phyloP scores from a whole-genome alignment of 2,888 invertebrate genomes.

The Mythimna vitellina region DNA sequence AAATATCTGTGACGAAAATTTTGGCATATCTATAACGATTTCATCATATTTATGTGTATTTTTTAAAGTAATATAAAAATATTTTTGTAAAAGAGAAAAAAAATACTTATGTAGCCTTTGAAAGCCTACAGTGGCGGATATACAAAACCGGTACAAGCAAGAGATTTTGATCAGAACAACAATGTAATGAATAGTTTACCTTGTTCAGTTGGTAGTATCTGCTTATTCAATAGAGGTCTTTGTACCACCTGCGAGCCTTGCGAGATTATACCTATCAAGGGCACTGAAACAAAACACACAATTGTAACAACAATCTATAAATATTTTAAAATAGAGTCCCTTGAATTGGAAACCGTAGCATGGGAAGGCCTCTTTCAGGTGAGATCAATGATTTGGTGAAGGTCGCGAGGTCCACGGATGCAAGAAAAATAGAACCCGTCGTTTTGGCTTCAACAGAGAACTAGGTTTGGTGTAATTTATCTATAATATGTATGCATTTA shows the following conservation, averaged over 20 bases:
- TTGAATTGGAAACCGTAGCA: too few relatives aligned
- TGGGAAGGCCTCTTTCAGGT: too few relatives aligned
- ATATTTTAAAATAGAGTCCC: neutral
- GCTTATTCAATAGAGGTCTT: constrained; percentile 85
- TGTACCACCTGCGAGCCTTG: constrained; percentile 89
- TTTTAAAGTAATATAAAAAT: neutral
- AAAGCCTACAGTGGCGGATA: neutral
- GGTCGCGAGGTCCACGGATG: neutral
- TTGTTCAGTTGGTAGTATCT: constrained; percentile 87
- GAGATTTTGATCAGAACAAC: constrained; percentile 30
- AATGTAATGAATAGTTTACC: constrained; percentile 70
- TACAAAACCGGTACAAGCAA: constrained; percentile 19
- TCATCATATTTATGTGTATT: neutral
- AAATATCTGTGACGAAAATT: too few relatives aligned
- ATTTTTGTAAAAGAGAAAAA: too few relatives aligned
- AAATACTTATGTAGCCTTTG: too few relatives aligned
- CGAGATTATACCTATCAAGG: constrained; percentile 83
- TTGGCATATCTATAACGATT: neutral
- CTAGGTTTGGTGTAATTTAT: too few relatives aligned
- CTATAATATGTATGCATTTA: too few relatives aligned
- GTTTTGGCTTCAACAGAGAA: neutral
- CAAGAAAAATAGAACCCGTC: too few relatives aligned
- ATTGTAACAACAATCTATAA: neutral
- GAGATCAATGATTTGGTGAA: too few relatives aligned
- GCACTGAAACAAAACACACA: constrained; percentile 78